phyloP scores from a whole-genome alignment of 2,888 invertebrate species.

The Amblyjoppa fuscipennis region DNA sequence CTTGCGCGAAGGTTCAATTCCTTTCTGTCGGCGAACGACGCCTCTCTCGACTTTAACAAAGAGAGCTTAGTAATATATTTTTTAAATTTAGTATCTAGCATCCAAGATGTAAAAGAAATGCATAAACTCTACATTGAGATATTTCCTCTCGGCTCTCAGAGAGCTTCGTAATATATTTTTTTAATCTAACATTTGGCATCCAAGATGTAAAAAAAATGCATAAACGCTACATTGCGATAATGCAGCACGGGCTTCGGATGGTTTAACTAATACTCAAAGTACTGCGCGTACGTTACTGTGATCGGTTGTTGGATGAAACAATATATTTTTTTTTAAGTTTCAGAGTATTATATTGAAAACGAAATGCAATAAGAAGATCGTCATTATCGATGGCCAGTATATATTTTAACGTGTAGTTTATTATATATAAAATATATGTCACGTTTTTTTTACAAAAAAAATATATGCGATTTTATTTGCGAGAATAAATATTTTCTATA shows the following conservation, averaged over 20 bases:
- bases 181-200: too few species aligned
- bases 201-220: too few species aligned
- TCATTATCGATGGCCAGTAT: conserved; percentile 50
- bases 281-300: conserved; percentile 19
- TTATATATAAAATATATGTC: conserved; percentile 7
- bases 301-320: conserved; percentile 39
- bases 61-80: too few species aligned
- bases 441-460: conserved; percentile 10
- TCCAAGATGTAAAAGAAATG: too few species aligned
- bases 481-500: conserved; percentile 50
- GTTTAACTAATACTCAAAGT: background rate
- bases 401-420: conserved; percentile 16
- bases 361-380: conserved; percentile 12
- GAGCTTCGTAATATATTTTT: too few species aligned
- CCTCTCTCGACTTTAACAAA: too few species aligned
- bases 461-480: conserved; percentile 53
- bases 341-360: conserved; percentile 28
- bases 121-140: background rate
- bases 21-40: background rate
- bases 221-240: background rate
- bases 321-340: conserved; percentile 8
- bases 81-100: too few species aligned
- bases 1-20: background rate
- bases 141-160: background rate
- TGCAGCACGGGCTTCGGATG: background rate